Evolutionary conservation across 2,113 vertebrate species (phyloP).

Genomic region (Puffinus mauretanicus): DNA sequence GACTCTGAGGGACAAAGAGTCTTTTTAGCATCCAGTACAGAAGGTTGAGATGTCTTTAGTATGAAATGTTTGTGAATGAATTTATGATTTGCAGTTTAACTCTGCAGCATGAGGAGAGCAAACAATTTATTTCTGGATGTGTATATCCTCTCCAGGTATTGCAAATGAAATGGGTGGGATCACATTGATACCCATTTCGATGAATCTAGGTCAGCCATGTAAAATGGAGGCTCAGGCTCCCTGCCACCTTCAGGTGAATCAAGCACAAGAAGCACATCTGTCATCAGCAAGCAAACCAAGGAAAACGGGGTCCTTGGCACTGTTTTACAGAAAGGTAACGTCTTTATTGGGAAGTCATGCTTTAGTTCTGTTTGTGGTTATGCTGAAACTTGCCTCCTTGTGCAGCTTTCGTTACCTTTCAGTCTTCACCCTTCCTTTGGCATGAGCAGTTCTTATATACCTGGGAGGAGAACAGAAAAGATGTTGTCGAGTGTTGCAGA

Average conservation of each 20-base stretch:
- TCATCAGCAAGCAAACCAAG: constrained; percentile 72
- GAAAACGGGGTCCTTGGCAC: constrained; percentile 89
- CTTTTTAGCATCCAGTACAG: not conserved
- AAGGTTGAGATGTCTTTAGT: not conserved
- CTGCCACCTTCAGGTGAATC: constrained; percentile 19
- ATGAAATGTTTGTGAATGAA: not conserved
- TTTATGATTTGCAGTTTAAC: not conserved
- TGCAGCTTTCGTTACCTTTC: not conserved
- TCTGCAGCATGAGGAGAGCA: not conserved
- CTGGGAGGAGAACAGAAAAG: not conserved
- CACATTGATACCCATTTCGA: constrained; percentile 82
- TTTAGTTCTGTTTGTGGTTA: rapidly evolving
- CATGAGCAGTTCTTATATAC: rapidly evolving
- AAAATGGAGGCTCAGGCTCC: constrained; percentile 59
- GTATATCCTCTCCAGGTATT: constrained; percentile 70
- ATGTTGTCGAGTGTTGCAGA: not conserved
- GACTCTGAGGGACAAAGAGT: not conserved
- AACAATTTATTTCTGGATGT: not conserved
- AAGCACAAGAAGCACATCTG: constrained; percentile 52
- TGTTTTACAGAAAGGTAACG: constrained; percentile 95
- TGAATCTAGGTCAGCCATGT: constrained; percentile 72
- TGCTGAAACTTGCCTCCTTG: not conserved
- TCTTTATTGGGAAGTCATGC: rapidly evolving
- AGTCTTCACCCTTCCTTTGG: not conserved
- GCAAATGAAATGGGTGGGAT: constrained; percentile 78